Conservation (phyloP, 1,140 invertebrate species). For the Holcopasites calliopsidis region DNA sequence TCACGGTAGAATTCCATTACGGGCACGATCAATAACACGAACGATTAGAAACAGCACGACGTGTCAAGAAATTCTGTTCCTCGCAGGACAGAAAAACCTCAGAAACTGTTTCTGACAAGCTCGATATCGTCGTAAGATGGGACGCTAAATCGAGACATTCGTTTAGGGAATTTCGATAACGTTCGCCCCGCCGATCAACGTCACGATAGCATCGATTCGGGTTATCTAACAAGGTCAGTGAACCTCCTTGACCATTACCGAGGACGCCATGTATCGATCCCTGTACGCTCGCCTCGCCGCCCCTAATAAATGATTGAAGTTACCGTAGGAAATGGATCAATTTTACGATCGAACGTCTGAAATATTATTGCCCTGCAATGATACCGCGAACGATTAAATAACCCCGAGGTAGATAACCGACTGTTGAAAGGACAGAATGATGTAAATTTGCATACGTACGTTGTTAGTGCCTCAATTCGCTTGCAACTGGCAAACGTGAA, state of each 20-base stretch:
- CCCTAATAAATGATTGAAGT: slow-evolving; percentile 23
- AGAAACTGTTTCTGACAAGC: slow-evolving; percentile 7
- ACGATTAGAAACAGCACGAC: neutral
- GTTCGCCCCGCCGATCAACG: slow-evolving; percentile 9
- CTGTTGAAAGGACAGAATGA: neutral
- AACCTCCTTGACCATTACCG: slow-evolving; percentile 51
- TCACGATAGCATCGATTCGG: slow-evolving; percentile 35
- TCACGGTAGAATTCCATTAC: no score
- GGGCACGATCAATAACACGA: neutral
- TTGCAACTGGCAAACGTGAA: neutral
- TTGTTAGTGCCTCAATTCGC: no score
- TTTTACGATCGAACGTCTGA: neutral
- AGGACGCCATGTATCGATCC: slow-evolving; percentile 40
- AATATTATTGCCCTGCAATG: neutral
- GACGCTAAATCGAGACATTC: slow-evolving; percentile 27
- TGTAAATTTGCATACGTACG: neutral
- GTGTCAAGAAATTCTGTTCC: neutral
- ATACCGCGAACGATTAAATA: neutral
- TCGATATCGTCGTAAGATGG: slow-evolving; percentile 23
- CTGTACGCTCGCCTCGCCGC: neutral
- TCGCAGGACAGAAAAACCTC: neutral
- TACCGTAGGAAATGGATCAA: slow-evolving; percentile 7
- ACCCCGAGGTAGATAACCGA: neutral
- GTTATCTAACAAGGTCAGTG: slow-evolving; percentile 43
- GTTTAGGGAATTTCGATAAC: slow-evolving; percentile 39